Evolutionary conservation across 2,113 vertebrate genomes (phyloP).

Genomic region (Dasyurus viverrinus): DNA sequence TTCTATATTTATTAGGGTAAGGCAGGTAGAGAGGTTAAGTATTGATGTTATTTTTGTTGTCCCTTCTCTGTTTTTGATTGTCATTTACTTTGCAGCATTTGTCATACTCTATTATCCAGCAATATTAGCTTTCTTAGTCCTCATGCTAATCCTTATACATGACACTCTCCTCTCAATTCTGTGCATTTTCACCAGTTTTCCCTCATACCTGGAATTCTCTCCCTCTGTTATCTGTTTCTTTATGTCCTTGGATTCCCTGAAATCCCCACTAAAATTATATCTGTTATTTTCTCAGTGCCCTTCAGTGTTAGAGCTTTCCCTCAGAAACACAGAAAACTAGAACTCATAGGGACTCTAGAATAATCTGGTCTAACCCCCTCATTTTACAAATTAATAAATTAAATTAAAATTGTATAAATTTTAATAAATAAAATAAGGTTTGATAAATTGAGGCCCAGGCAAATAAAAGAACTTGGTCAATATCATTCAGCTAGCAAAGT

Average conservation of each 20-base stretch:
- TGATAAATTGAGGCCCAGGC: too few relatives aligned
- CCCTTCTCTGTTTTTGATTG: neutral
- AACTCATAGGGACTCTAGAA: neutral
- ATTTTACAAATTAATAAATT: too few relatives aligned
- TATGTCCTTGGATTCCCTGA: neutral
- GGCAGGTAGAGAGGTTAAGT: neutral
- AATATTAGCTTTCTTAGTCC: neutral
- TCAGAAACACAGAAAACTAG: neutral
- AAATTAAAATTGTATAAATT: too few relatives aligned
- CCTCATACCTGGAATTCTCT: neutral
- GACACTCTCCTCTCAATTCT: neutral
- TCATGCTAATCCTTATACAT: neutral
- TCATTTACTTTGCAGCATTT: neutral
- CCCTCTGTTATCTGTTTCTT: neutral
- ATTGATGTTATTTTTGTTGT: neutral
- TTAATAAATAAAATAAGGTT: too few relatives aligned
- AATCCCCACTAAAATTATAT: neutral
- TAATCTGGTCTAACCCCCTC: neutral
- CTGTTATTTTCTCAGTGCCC: neutral
- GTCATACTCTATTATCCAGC: neutral
- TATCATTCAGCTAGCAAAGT: neutral
- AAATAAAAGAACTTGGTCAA: neutral
- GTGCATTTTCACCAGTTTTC: neutral
- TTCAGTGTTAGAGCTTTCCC: neutral
- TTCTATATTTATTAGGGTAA: neutral